Conservation (phyloP, 1,140 invertebrate species). For the Geopemphigus sp. region DNA sequence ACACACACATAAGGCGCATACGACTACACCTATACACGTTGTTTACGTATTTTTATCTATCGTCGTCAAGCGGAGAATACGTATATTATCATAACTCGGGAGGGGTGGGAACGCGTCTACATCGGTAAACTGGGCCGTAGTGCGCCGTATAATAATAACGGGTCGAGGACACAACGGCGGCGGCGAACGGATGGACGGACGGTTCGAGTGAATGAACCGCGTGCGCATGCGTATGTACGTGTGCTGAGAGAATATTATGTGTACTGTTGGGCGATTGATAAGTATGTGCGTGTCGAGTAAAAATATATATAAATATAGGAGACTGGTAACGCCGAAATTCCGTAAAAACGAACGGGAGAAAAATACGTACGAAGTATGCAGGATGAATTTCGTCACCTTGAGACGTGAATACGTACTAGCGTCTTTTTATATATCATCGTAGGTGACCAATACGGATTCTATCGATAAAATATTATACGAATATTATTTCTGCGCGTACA, state of each 20-base stretch:
- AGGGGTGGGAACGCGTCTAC: neutral
- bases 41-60: neutral
- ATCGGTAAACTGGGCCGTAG: neutral
- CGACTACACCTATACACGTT: too few relatives aligned
- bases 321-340: conserved; percentile 28
- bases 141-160: conserved; percentile 10
- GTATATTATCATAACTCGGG: too few relatives aligned
- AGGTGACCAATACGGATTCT: neutral
- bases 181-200: neutral
- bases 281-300: neutral
- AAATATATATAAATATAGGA: neutral
- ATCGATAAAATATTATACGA: conserved; percentile 12
- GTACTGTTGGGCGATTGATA: conserved; percentile 21
- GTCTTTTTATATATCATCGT: neutral
- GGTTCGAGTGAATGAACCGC: conserved; percentile 19
- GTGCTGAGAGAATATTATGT: neutral
- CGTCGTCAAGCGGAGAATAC: too few relatives aligned
- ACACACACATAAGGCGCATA: neutral
- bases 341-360: conserved; percentile 6
- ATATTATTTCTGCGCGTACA: too few relatives aligned
- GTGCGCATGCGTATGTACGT: neutral
- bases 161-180: conserved; percentile 18
- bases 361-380: neutral
- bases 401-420: neutral
- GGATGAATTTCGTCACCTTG: conserved; percentile 30